These are phyloP conservation scores for Mormyrus lacerda DNA, from an alignment of 2,113 vertebrate species.

Conservation along the genomic window DNA sequence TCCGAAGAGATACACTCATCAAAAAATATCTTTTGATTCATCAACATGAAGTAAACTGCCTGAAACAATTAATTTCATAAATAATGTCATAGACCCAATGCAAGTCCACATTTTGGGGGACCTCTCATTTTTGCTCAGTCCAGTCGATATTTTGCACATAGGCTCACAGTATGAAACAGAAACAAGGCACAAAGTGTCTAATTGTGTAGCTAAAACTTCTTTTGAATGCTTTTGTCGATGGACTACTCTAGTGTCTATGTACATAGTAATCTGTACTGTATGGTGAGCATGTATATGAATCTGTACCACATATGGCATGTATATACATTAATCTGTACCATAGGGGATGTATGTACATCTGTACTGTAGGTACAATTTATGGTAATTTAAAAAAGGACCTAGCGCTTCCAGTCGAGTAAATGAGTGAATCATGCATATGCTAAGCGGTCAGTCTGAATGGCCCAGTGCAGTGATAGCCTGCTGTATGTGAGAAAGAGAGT, in stretches of 20 bases:
- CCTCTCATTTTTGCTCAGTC: not conserved
- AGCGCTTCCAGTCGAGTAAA: not conserved
- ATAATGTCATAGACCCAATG: not conserved
- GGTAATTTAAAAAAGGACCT: not conserved
- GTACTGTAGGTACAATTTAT: not conserved
- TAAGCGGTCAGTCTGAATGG: not conserved
- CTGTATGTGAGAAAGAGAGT: not conserved
- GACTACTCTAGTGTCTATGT: not conserved
- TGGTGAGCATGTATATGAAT: not conserved
- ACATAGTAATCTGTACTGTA: not conserved
- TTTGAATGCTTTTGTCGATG: not conserved
- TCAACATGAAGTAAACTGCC: not conserved
- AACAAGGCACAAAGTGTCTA: not conserved
- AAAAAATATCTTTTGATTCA: not conserved
- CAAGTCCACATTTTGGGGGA: not conserved
- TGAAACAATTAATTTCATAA: not conserved
- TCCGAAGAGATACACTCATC: not conserved
- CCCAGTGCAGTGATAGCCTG: not conserved
- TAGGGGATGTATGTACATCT: not conserved
- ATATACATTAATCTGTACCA: not conserved
- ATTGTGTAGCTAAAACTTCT: not conserved
- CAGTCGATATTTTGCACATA: not conserved
- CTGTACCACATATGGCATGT: not conserved
- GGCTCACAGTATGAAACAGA: not conserved
- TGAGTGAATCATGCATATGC: not conserved